These are phyloP conservation scores for Dascyllus trimaculatus DNA, from an alignment of 2,113 vertebrate species.

Conservation along the genomic window DNA sequence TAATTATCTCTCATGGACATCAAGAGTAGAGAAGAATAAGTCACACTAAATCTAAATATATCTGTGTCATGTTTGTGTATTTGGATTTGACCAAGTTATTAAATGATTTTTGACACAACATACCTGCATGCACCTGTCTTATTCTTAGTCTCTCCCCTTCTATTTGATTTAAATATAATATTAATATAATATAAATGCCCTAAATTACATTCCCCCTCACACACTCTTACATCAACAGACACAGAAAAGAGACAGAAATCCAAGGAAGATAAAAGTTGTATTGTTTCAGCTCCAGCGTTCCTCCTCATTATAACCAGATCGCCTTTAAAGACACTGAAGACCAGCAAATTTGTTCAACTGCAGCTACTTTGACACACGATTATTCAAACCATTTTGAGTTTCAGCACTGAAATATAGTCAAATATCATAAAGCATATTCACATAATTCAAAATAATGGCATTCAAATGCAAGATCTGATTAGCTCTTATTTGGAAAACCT, in stretches of 20 bases:
- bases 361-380: constrained; percentile 5
- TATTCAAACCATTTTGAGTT: constrained; percentile 1
- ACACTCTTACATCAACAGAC: background rate
- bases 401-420: constrained; percentile 22
- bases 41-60: too few species aligned
- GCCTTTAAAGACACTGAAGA: constrained; percentile 1
- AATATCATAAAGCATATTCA: constrained; percentile 28
- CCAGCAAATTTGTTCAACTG: background rate
- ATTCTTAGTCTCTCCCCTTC: too few species aligned
- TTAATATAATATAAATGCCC: too few species aligned
- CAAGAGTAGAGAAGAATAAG: too few species aligned
- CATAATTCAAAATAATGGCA: constrained; percentile 6
- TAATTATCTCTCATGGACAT: too few species aligned
- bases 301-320: background rate
- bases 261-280: constrained; percentile 47
- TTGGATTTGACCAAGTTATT: too few species aligned
- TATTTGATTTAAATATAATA: too few species aligned
- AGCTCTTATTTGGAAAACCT: constrained; percentile 10
- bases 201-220: background rate
- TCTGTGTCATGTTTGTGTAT: too few species aligned
- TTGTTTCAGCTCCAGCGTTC: constrained; percentile 41
- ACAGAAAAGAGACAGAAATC: background rate
- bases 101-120: too few species aligned
- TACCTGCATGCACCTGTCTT: too few species aligned
- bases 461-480: background rate